Base-by-base conservation (phyloP, 1,140 invertebrate species). In the Rhizoglyphus robini region DNA sequence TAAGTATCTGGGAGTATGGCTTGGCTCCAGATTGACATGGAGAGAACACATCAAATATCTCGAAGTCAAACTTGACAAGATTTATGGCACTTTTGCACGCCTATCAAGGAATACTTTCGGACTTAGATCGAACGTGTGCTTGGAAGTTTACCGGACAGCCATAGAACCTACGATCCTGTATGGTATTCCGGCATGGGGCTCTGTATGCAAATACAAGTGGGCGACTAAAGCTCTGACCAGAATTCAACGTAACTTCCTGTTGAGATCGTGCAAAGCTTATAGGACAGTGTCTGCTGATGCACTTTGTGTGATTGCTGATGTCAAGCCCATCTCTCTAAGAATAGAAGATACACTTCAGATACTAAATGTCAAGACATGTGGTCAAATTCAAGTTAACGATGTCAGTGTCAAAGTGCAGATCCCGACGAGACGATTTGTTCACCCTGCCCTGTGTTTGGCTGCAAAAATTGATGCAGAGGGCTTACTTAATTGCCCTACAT, bases 81-180 rank as follows among this genome's bases (percentile, higher is more conserved):
- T 49, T 4, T 13, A 13, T 5, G 11, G 57, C n/a, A 15, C 4
- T 15, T 13, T 63, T 11, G 4, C n/a, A 25, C 8, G 36, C 4
- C 57, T 23, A 4, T 27, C 41, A 5, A n/a, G 61, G 18, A 38
- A 38, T 5, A 4, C 8, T 11, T 63, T 34, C 41, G 61, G 57
- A 18, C 4, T 49, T 11, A 23, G n/a, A 13, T 4, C 61, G 13
- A 18, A 60, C 1, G 20, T 63, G 2, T 11, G 1, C 3, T 27
- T 4, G 32, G 29, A 18, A 4, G 54, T 63, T 1, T 63, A 63
- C n/a, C 15, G 2, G 2, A 8, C 4, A 15, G 61, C 46, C 4
- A 13, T 63, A 4, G 61, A 63, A 49, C 61, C 61, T 8, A 63
- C 57, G 11, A 5, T 63, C 36, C 5, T 25, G 13, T 63, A 63